These are phyloP conservation scores for Callospermophilus lateralis DNA, from an alignment of 2,113 vertebrate species.

Conservation along the genomic window DNA sequence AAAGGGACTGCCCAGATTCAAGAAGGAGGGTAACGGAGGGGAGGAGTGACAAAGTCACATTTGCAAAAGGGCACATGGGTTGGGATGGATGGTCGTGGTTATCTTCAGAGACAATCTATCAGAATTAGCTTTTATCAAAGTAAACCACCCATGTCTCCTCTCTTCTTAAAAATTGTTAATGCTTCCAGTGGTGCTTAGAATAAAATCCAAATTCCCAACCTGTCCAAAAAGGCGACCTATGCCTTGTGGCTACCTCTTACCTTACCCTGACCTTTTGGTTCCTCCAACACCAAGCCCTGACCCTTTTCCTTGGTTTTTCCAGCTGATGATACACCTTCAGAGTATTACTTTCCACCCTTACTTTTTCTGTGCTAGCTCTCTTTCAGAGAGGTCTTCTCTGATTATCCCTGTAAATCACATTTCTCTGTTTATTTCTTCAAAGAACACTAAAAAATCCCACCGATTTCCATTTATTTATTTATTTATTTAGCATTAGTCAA, in stretches of 20 bases:
- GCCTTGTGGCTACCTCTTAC: background rate
- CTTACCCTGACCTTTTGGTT: background rate
- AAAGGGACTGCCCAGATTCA: background rate
- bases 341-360: background rate
- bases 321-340: background rate
- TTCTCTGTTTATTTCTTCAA: background rate
- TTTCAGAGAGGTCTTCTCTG: background rate
- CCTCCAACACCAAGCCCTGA: background rate
- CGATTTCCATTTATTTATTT: background rate
- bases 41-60: background rate
- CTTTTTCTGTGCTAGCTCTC: background rate
- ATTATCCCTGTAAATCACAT: background rate
- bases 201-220: slow-evolving; percentile 4
- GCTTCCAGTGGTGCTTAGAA: background rate
- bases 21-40: background rate
- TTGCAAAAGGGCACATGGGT: background rate
- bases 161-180: background rate
- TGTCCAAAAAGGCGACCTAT: background rate
- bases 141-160: background rate
- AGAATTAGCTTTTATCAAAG: background rate
- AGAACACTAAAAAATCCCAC: background rate
- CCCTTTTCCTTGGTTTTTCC: background rate
- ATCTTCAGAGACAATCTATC: background rate
- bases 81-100: too few relatives aligned
- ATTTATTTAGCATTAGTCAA: background rate